phyloP scores from a whole-genome alignment of 2,797 vertebrate species.

The Gouania willdenowi region DNA sequence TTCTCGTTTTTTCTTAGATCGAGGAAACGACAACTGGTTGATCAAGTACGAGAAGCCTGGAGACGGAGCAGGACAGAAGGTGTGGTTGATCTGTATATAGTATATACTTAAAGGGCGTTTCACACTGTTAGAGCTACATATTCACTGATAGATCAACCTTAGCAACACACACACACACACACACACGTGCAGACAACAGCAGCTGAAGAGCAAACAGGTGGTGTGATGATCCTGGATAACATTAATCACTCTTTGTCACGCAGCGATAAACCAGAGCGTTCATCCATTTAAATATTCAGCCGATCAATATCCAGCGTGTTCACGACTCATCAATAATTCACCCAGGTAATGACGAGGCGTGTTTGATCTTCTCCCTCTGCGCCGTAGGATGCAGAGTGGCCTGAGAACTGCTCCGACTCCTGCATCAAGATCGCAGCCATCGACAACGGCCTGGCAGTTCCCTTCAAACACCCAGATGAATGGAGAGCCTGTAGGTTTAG shows the following conservation, averaged over 20 bases:
- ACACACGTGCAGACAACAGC: neutral
- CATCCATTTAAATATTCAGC: constrained; percentile 7
- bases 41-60: constrained; percentile 89
- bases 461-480: constrained; percentile 97
- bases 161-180: neutral
- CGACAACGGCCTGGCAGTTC: constrained; percentile 97
- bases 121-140: neutral
- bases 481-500: constrained; percentile 92
- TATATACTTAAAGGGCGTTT: neutral
- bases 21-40: constrained; percentile 98
- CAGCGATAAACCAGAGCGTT: constrained; percentile 7
- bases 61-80: constrained; percentile 72
- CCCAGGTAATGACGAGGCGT: neutral
- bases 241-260: constrained; percentile 4
- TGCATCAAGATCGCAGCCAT: constrained; percentile 94
- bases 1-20: constrained; percentile 70
- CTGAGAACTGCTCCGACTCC: constrained; percentile 69
- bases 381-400: constrained; percentile 79
- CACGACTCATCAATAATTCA: constrained; percentile 2
- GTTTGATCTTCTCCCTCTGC: neutral
- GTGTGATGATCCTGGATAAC: neutral
- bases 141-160: no score
- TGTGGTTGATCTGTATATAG: constrained; percentile 42
- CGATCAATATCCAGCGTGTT: constrained; percentile 10
- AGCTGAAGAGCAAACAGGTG: neutral